Evolutionary conservation across 2,888 invertebrate genomes (phyloP).

Genomic region (Drosophila neoperkinsi): DNA sequence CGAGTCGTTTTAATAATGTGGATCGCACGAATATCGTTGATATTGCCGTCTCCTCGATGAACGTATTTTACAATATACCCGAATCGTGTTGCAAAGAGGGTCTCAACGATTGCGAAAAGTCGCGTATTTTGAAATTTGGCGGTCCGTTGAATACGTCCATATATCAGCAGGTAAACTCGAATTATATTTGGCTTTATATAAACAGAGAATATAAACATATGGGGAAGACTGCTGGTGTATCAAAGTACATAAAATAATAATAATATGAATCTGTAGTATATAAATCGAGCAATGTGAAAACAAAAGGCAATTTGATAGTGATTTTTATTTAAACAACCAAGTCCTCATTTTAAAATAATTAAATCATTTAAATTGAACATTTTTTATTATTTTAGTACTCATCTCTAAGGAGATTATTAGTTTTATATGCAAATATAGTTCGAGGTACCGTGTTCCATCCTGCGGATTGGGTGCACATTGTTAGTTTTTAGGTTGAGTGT

Average conservation of each 20-base stretch:
- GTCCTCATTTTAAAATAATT: background rate
- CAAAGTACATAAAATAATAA: background rate
- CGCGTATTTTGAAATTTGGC: slow-evolving; percentile 85
- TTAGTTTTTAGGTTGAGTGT: background rate
- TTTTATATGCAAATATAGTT: background rate
- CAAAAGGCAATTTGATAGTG: background rate
- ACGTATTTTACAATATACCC: slow-evolving; percentile 87
- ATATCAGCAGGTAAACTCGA: slow-evolving; percentile 84
- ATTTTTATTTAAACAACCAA: background rate
- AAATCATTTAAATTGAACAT: background rate
- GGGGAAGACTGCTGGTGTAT: background rate
- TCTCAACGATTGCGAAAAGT: slow-evolving; percentile 86
- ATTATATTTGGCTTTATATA: background rate
- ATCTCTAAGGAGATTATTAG: no score
- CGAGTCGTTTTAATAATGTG: slow-evolving; percentile 87
- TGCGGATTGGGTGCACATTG: background rate
- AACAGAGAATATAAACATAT: background rate
- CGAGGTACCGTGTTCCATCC: background rate
- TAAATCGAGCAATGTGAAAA: background rate
- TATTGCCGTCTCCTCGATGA: slow-evolving; percentile 86
- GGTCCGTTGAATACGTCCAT: slow-evolving; percentile 85
- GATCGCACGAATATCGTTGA: slow-evolving; percentile 85
- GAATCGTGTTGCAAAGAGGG: slow-evolving; percentile 87
- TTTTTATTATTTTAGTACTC: no score
- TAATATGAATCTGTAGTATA: background rate